These are phyloP conservation scores for Oreotragus oreotragus DNA, from an alignment of 2,113 vertebrate genomes.

Conservation along the genomic window DNA sequence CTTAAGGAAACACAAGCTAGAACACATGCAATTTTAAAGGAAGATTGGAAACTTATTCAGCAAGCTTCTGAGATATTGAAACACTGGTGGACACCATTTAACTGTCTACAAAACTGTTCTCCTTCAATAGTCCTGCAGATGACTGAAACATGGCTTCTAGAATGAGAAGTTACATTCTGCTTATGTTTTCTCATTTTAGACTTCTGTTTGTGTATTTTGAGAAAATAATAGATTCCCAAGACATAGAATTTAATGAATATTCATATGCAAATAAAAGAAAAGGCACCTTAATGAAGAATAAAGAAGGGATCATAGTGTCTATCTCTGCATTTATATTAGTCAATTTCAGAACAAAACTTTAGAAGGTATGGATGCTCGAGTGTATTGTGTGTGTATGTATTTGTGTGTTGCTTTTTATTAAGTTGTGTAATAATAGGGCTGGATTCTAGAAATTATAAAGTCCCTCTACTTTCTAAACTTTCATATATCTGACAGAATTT, in stretches of 20 bases:
- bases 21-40: not conserved
- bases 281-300: not conserved
- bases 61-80: conserved; percentile 52
- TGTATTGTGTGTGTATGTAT: not conserved
- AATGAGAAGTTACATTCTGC: not conserved
- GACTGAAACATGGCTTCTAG: not conserved
- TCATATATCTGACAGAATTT: not conserved
- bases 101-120: conserved; percentile 47
- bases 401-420: not conserved
- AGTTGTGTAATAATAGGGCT: not conserved
- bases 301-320: not conserved
- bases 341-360: not conserved
- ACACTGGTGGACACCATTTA: conserved; percentile 7
- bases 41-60: not conserved
- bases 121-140: conserved; percentile 35
- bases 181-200: not conserved
- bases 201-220: not conserved
- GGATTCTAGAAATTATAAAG: not conserved
- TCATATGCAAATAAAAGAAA: not conserved
- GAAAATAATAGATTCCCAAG: not conserved
- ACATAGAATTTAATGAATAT: not conserved
- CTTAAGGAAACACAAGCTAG: not conserved
- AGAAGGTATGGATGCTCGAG: not conserved
- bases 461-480: not conserved
- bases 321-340: not conserved